These are phyloP conservation scores for Byasa hedistus DNA, from an alignment of 2,888 invertebrate genomes.

Conservation along the genomic window DNA sequence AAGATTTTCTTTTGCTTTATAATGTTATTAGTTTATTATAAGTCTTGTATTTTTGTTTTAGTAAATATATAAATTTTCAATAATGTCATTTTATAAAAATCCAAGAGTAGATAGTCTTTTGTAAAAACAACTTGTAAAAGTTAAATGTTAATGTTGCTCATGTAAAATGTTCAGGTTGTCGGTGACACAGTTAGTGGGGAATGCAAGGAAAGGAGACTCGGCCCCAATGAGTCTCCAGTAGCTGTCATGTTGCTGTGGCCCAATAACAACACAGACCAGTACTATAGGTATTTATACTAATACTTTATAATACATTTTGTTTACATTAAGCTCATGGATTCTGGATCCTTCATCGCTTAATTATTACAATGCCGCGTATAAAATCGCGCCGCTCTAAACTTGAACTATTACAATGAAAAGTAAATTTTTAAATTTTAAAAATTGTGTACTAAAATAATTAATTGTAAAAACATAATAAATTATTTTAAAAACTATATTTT, in stretches of 20 bases:
- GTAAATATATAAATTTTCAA: too few relatives aligned
- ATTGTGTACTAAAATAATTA: too few relatives aligned
- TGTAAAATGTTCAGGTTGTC: conserved; percentile 78
- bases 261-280: conserved; percentile 80
- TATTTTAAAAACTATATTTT: too few relatives aligned
- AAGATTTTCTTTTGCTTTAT: too few relatives aligned
- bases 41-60: too few relatives aligned
- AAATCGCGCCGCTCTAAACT: too few relatives aligned
- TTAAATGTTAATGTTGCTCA: neutral
- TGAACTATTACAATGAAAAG: too few relatives aligned
- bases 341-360: too few relatives aligned
- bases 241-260: conserved; percentile 92
- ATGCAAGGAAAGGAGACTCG: conserved; percentile 94
- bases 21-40: too few relatives aligned
- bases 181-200: conserved; percentile 93
- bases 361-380: too few relatives aligned
- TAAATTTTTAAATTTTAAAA: too few relatives aligned
- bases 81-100: neutral
- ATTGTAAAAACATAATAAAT: too few relatives aligned
- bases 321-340: neutral
- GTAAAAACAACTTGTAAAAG: neutral
- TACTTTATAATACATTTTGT: neutral
- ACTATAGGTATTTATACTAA: conserved; percentile 59
- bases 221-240: conserved; percentile 89
- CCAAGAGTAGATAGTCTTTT: neutral